Percentiles rank a stretch among this genome's conserved stretches.
Conservation (phyloP, 2,888 invertebrate genomes). For the Cheilosia vulpina region DNA sequence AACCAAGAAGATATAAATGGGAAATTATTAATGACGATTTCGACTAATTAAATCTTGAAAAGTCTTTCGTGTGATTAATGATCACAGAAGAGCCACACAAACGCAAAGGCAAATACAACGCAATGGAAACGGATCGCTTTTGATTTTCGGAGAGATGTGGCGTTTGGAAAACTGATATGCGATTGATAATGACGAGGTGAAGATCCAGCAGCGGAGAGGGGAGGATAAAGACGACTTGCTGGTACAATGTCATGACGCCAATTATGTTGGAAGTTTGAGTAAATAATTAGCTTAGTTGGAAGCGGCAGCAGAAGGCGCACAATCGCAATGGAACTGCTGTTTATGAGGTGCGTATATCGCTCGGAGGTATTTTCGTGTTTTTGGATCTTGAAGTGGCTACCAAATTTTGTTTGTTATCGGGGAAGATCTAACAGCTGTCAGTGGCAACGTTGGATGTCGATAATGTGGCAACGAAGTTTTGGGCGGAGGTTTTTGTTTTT, state of each 20-base stretch:
- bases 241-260: slow-evolving; percentile 67
- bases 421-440: slow-evolving; percentile 25
- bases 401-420: background rate
- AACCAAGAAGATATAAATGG: slow-evolving; percentile 23
- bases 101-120: background rate
- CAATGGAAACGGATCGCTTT: slow-evolving; percentile 45
- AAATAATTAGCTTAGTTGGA: slow-evolving; percentile 64
- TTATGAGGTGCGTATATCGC: slow-evolving; percentile 29
- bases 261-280: slow-evolving; percentile 60
- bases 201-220: background rate
- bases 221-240: slow-evolving; percentile 14
- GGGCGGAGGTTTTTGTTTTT: too few relatives aligned
- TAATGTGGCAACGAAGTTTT: background rate
- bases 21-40: slow-evolving; percentile 68
- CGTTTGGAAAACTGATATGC: slow-evolving; percentile 53
- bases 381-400: slow-evolving; percentile 6
- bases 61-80: slow-evolving; percentile 71
- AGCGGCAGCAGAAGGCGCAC: slow-evolving; percentile 25
- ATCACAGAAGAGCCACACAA: slow-evolving; percentile 16
- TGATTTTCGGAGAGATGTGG: slow-evolving; percentile 9
- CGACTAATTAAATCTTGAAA: slow-evolving; percentile 73
- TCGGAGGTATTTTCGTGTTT: slow-evolving; percentile 2
- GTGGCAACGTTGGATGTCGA: slow-evolving; percentile 45
- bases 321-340: slow-evolving; percentile 29
- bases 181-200: slow-evolving; percentile 44